A percentile compares a stretch with the other conserved stretches of the same genome.
Conservation (phyloP, 2,797 vertebrate species). For the Labeo calbasu region DNA sequence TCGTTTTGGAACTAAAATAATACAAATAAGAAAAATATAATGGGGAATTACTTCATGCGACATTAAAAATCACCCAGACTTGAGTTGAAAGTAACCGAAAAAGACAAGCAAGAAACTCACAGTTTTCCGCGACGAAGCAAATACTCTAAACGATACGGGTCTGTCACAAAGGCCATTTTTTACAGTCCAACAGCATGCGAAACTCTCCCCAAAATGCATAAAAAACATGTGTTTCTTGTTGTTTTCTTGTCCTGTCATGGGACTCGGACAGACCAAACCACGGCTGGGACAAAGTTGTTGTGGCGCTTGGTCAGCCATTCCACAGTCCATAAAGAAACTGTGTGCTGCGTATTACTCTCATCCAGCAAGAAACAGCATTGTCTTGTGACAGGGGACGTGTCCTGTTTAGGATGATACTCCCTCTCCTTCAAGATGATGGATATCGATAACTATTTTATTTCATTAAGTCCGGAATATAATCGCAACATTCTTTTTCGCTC, state of each 20-base stretch:
- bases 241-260: conserved; percentile 24
- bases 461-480: not conserved
- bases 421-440: not conserved
- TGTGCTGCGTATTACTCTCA: conserved; percentile 39
- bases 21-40: not conserved
- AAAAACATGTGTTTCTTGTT: conserved; percentile 22
- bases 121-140: conserved; percentile 62
- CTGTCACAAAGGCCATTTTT: conserved; percentile 72
- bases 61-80: not conserved
- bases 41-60: not conserved
- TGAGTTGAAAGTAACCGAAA: not conserved
- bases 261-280: conserved; percentile 40
- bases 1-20: not conserved
- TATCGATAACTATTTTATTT: not conserved
- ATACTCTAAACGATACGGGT: conserved; percentile 68
- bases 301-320: conserved; percentile 63
- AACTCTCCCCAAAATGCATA: conserved; percentile 14
- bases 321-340: conserved; percentile 45
- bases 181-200: conserved; percentile 18
- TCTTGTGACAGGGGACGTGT: conserved; percentile 69
- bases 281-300: conserved; percentile 43
- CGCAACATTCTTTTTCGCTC: not conserved
- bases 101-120: conserved; percentile 58
- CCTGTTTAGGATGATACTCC: conserved; percentile 17
- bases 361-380: conserved; percentile 39